phyloP scores from a whole-genome alignment of 2,888 invertebrate species.

The Heliconius erato region DNA sequence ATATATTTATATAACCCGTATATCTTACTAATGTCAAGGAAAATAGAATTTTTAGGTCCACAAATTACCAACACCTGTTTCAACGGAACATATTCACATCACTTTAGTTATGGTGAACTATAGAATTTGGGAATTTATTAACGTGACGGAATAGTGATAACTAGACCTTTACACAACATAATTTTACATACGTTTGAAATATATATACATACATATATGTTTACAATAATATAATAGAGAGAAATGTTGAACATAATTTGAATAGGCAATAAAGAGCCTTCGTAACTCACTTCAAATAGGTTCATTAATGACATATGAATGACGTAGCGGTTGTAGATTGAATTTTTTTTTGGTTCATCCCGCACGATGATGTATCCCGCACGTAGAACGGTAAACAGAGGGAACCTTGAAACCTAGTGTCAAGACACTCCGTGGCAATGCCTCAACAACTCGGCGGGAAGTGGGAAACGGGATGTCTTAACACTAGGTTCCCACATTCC shows the following conservation, averaged over 20 bases:
- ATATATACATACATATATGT: not conserved
- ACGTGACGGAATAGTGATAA: constrained; percentile 6
- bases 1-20: not conserved
- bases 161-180: not conserved
- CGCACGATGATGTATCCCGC: too few species aligned
- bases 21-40: not conserved
- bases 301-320: too few species aligned
- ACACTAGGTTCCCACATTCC: too few species aligned
- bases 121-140: constrained; percentile 13
- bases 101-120: constrained; percentile 22
- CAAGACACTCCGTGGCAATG: not conserved
- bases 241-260: not conserved
- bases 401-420: not conserved
- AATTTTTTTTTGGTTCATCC: not conserved
- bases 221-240: not conserved
- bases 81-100: constrained; percentile 1
- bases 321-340: too few species aligned
- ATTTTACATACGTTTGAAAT: not conserved
- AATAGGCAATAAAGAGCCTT: not conserved
- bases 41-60: not conserved
- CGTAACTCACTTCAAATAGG: too few species aligned
- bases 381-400: not conserved
- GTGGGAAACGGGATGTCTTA: too few species aligned
- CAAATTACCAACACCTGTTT: constrained; percentile 8
- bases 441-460: too few species aligned